Conservation (phyloP, 2,113 vertebrate species). For the Melanostigma gelatinosum region DNA sequence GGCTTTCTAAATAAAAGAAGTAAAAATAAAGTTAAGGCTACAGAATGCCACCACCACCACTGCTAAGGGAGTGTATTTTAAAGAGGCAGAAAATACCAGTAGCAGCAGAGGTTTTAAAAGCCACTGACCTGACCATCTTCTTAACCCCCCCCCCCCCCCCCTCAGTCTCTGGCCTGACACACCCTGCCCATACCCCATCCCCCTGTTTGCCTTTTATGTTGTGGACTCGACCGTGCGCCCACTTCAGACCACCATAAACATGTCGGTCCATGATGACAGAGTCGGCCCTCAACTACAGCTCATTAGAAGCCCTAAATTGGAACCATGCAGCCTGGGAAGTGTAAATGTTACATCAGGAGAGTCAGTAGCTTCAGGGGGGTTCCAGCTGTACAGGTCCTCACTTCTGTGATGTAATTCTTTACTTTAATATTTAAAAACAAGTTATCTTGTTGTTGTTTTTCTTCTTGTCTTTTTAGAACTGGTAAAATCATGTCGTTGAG, state of each 20-base stretch:
- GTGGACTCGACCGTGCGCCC: slow-evolving; percentile 82
- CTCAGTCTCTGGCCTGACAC: slow-evolving; percentile 70
- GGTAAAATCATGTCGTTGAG: background rate
- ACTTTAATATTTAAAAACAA: background rate
- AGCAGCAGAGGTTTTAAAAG: slow-evolving; percentile 76
- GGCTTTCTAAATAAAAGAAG: slow-evolving; percentile 80
- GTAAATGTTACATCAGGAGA: slow-evolving; percentile 73
- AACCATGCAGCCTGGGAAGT: slow-evolving; percentile 82
- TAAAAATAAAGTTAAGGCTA: slow-evolving; percentile 82
- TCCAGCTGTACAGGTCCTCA: slow-evolving; percentile 38
- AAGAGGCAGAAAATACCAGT: slow-evolving; percentile 78
- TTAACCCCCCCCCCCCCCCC: slow-evolving; percentile 71
- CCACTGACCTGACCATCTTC: slow-evolving; percentile 84
- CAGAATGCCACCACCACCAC: slow-evolving; percentile 68
- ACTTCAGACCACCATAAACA: slow-evolving; percentile 88
- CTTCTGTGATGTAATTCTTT: slow-evolving; percentile 3
- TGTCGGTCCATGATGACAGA: slow-evolving; percentile 86
- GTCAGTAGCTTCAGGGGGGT: slow-evolving; percentile 56
- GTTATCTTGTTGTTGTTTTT: background rate
- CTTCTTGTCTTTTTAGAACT: background rate
- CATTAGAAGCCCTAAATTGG: slow-evolving; percentile 86
- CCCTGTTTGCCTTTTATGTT: slow-evolving; percentile 80
- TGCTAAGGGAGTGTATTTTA: slow-evolving; percentile 70
- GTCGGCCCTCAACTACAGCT: slow-evolving; percentile 85
- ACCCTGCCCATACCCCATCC: slow-evolving; percentile 77